phyloP scores from a whole-genome alignment of 2,113 vertebrate species.

The Mandrillus leucophaeus region DNA sequence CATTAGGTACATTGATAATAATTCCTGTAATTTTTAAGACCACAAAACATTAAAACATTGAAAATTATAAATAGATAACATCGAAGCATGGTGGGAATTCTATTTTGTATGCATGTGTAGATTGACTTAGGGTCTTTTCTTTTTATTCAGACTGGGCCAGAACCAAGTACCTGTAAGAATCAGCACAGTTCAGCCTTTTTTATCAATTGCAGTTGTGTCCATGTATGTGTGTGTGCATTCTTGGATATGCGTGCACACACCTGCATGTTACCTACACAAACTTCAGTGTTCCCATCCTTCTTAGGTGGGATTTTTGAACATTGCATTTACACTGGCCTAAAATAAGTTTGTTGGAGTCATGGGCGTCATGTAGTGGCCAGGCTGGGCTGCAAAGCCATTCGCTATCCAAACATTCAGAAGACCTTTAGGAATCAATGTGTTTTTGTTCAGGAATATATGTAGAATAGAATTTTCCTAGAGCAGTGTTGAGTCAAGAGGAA shows the following conservation, averaged over 20 bases:
- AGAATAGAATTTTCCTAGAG: not conserved
- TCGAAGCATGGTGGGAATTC: not conserved
- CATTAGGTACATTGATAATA: not conserved
- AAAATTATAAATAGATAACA: not conserved
- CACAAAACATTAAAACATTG: not conserved
- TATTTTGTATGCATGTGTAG: not conserved
- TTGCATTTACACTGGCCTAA: not conserved
- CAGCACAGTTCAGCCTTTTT: not conserved
- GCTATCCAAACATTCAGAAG: not conserved
- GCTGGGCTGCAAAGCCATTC: not conserved
- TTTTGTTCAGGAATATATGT: not conserved
- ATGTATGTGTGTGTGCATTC: rapidly evolving
- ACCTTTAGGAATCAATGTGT: not conserved
- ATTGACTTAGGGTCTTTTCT: not conserved
- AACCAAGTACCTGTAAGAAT: not conserved
- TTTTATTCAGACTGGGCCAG: not conserved
- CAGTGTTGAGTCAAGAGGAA: not conserved
- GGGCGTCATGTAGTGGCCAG: not conserved
- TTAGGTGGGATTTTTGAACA: not conserved
- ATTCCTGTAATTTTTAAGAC: not conserved
- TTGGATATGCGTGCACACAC: rapidly evolving
- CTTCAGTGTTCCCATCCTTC: not conserved
- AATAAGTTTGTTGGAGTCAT: not conserved
- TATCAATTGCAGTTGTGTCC: not conserved
- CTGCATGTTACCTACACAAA: not conserved